Conservation (phyloP, 2,888 invertebrate genomes). For the Thymelicus lineola region DNA sequence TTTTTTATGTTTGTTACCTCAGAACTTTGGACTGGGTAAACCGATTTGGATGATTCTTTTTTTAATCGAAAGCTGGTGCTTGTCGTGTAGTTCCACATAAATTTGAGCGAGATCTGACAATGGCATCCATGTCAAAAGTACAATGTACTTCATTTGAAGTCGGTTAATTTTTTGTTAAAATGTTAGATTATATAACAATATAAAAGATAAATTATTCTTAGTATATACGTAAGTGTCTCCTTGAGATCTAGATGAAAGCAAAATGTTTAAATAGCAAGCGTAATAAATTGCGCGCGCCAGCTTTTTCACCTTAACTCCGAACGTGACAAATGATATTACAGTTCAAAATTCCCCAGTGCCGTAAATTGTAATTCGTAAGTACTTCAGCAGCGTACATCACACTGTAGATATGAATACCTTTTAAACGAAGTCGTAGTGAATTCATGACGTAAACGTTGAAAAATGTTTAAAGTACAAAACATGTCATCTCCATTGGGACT, state of each 20-base stretch:
- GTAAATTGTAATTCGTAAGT: not conserved
- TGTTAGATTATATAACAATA: no score
- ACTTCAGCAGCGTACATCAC: not conserved
- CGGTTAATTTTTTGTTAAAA: no score
- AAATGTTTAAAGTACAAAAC: conserved; percentile 6
- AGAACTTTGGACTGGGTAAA: no score
- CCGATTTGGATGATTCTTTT: no score
- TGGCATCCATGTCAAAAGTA: no score
- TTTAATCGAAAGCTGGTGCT: no score
- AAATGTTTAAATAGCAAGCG: not conserved
- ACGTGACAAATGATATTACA: conserved; percentile 5
- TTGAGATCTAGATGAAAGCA: not conserved
- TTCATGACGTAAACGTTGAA: not conserved
- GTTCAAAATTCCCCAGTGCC: not conserved
- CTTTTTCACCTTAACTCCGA: conserved; percentile 2
- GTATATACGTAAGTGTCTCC: not conserved
- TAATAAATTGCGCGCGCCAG: not conserved
- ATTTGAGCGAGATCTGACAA: no score
- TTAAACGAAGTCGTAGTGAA: not conserved
- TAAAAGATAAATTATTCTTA: no score
- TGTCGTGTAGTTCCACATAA: no score
- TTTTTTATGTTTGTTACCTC: no score
- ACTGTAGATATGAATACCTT: not conserved
- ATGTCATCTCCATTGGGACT: not conserved
- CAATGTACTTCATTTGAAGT: no score